phyloP scores from a whole-genome alignment of 1,140 invertebrate species.

The Drosophila albomicans region DNA sequence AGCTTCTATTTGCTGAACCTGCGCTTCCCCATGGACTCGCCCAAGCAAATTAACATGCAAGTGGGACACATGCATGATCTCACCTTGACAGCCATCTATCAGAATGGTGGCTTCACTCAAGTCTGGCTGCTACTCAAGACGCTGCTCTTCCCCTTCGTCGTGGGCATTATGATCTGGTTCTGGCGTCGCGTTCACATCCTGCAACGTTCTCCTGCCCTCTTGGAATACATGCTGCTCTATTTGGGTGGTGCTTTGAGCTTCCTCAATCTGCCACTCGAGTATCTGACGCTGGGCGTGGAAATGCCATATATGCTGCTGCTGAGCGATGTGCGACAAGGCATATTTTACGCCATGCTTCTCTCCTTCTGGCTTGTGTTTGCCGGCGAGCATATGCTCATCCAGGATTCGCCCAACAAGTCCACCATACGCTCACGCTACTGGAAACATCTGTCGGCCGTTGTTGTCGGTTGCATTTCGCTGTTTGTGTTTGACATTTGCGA shows the following conservation, averaged over 20 bases:
- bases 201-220: conserved; percentile 93
- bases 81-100: conserved; percentile 94
- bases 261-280: conserved; percentile 97
- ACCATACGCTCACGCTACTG: conserved; percentile 93
- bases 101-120: conserved; percentile 99
- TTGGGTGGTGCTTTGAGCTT: conserved; percentile 94
- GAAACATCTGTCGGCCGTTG: conserved; percentile 97
- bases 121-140: conserved; percentile 99
- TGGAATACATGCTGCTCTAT: conserved; percentile 96
- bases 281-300: conserved; percentile 94
- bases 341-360: conserved; percentile 97
- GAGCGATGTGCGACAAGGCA: conserved; percentile 97
- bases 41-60: conserved; percentile 90
- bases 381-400: conserved; percentile 97
- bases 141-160: conserved; percentile 95
- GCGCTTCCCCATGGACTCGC: conserved; percentile 91
- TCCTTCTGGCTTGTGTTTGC: conserved; percentile 99
- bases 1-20: conserved; percentile 98
- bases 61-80: conserved; percentile 94
- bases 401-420: conserved; percentile 92
- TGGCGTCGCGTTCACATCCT: conserved; percentile 95
- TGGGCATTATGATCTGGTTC: conserved; percentile 96
- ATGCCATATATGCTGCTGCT: conserved; percentile 98
- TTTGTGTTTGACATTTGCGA: conserved; percentile 99
- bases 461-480: conserved; percentile 94